Evolutionary conservation across 2,797 vertebrate genomes (phyloP), one percentile per base, ranked within the genome.

Genomic region (Pseudochaenichthys georgianus): DNA sequence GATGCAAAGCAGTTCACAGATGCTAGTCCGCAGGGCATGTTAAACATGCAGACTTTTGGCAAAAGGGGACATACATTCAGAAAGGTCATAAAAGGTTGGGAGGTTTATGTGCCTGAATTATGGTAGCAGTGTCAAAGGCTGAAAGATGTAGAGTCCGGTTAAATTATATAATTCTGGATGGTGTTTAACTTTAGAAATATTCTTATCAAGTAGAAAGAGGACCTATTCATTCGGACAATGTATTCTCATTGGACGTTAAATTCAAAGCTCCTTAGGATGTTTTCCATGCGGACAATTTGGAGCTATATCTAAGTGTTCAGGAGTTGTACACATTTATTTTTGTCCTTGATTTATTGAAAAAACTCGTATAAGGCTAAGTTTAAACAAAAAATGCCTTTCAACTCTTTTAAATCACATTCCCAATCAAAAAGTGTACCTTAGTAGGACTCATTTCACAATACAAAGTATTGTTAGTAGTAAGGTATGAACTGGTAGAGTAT

Each of bases 81-180:
- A 92, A 93, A 93, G 91, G 91, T 92, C 92, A 87, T 85, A 82
- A 91, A 92, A 91, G 89, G 92, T 88, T 63, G 31, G 51, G 47
- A 47, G 64, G 52, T 80, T 73, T 78, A 64, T 78, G 67, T 70
- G 28, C 67, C 71, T 78, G 70, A 77, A 63, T 62, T 65, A 48
- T 38, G 59, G 23, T 70, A 48, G 52, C 61, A 61, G 52, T 74
- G 46, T 74, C 73, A 50, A 42, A 21, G 77, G 63, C 55, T 72
- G 28, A 9, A 65, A 43, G 60, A 79, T 70, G 62, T 61, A 52
- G 38, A 68, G 12, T 41, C 7, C 47, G 15, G 3, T 51, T 77
- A 31, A 51, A 66, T 48, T 68, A 3, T 42, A 17, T 42, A 17
- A 51, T 65, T 70, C 64, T 73, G 31, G 2, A 9, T 38, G 10